Evolutionary conservation across 2,113 vertebrate genomes (phyloP), one percentile per base, ranked within the genome.

Genomic region (Tiliqua scincoides): DNA sequence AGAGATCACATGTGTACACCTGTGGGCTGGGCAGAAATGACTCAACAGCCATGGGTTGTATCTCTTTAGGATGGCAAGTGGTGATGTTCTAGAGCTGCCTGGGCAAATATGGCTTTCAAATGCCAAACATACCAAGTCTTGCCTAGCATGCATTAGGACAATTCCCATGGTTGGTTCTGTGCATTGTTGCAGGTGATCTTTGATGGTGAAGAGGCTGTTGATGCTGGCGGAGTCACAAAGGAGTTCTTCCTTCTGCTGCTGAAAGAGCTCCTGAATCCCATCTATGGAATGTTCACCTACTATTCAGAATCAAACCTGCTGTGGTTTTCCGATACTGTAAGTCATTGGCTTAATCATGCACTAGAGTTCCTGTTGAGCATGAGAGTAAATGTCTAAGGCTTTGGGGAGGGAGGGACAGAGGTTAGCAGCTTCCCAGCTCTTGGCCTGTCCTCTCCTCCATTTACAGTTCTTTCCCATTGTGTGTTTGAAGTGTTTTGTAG

Each of bases 291-390:
- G 98, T 99, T 99, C 95, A 98, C 98, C 32, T 97, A 97, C 87
- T 98, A 98, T 86, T 94, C 97, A n/a, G 98, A 99, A 73, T 99
- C 98, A 83, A 98, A 98, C 95, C 96, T 99, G 75, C 95, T 99
- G 85, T 99, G 98, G 99, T 99, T 99, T 96, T 99, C 98, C 77
- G 98, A 99, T 90, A 99, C 97, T 92, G 98, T 99, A 92, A 97
- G 97, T 86, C 40, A 18, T 75, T 63, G 57, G 71, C 21, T 48
- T 52, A n/a, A 18, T 70, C 3, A 18, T 82, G 68, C 18, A 21
- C 9, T 52, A 54, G 43, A 10, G 20, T 54, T 18, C 25, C 27
- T 10, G 17, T 27, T 37, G 10, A 37, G 8, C 21, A n/a, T 30
- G 61, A 6, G 18, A 20, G 14, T n/a, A 27, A 3, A 68, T n/a